Evolutionary conservation across 2,113 vertebrate species (phyloP).

Genomic region (Otus sunia): DNA sequence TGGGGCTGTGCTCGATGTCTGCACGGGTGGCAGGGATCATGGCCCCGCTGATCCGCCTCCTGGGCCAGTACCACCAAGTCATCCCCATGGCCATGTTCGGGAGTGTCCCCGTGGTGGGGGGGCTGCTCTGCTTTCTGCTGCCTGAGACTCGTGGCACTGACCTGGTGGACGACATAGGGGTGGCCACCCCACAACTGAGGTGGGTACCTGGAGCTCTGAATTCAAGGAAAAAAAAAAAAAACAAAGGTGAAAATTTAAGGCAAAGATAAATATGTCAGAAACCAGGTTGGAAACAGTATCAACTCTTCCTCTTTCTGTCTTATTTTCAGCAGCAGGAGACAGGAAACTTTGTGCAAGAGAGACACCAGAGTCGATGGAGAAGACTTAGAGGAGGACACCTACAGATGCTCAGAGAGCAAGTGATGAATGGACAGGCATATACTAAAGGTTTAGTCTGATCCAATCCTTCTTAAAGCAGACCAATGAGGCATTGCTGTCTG

Average conservation of each 20-base stretch:
- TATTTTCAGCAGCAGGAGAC: neutral
- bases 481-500: neutral
- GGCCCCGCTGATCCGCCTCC: constrained; percentile 78
- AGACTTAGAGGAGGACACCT: neutral
- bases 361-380: neutral
- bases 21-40: constrained; percentile 79
- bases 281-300: neutral
- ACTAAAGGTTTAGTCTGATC: neutral
- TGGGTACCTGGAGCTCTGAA: neutral
- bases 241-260: neutral
- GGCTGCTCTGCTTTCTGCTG: constrained; percentile 74
- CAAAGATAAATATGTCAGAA: neutral
- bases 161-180: constrained; percentile 70
- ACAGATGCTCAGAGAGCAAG: neutral
- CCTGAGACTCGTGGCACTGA: constrained; percentile 79
- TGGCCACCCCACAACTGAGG: accelerated
- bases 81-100: constrained; percentile 83
- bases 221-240: too few relatives aligned
- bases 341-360: neutral
- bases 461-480: constrained; percentile 22
- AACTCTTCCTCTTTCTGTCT: neutral
- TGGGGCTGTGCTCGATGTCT: constrained; percentile 79
- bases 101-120: constrained; percentile 64
- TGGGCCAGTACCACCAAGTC: constrained; percentile 68
- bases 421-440: neutral